Conservation (phyloP, 2,888 invertebrate species). For the Agrotis ipsilon region DNA sequence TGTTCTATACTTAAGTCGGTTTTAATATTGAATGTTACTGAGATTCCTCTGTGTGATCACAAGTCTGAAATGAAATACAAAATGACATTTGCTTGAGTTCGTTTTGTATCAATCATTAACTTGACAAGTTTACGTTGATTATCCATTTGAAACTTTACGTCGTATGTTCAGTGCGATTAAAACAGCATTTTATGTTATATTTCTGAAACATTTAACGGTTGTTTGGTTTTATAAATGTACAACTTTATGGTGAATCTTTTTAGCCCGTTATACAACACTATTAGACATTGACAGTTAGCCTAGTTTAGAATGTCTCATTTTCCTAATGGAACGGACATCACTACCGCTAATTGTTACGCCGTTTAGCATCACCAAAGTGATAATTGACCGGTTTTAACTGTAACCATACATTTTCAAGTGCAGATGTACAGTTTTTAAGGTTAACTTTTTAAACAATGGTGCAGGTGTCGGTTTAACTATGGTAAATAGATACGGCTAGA, state of each 20-base stretch:
- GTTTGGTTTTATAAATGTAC: constrained; percentile 25
- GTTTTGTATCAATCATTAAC: constrained; percentile 50
- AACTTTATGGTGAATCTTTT: constrained; percentile 42
- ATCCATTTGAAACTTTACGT: constrained; percentile 20
- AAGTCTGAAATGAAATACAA: constrained; percentile 49
- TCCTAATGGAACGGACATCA: constrained; percentile 47
- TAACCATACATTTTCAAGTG: constrained; percentile 71
- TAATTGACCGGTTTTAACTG: constrained; percentile 79
- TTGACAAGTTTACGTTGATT: constrained; percentile 30
- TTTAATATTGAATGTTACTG: constrained; percentile 51
- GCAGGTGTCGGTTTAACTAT: constrained; percentile 88
- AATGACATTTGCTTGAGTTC: constrained; percentile 43
- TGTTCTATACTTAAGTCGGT: constrained; percentile 56
- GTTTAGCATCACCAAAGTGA: constrained; percentile 71
- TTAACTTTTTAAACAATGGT: constrained; percentile 86
- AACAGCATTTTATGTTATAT: constrained; percentile 44
- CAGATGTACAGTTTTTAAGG: constrained; percentile 84
- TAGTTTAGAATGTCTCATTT: constrained; percentile 52
- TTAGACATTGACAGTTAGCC: constrained; percentile 37
- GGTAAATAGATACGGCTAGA: constrained; percentile 88
- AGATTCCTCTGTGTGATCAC: constrained; percentile 50
- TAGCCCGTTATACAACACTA: constrained; percentile 44
- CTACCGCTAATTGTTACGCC: constrained; percentile 69
- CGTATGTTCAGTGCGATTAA: constrained; percentile 41
- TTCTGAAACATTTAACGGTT: constrained; percentile 38